These are phyloP conservation scores for Drosophila subobscura DNA, from an alignment of 1,140 invertebrate genomes.

Conservation along the genomic window DNA sequence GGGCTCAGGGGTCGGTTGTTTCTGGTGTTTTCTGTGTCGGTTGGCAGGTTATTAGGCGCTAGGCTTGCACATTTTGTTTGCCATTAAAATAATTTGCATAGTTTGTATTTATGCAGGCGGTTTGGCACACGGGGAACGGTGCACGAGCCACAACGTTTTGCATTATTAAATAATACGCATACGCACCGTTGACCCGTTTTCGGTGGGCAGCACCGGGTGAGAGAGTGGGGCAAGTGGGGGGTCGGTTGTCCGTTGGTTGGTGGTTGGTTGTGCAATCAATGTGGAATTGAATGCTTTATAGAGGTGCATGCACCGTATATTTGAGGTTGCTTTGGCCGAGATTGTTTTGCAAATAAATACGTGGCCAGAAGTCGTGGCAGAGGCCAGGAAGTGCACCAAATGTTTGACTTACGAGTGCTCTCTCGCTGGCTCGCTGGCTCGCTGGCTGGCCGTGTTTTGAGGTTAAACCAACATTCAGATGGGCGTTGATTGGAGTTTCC, in stretches of 20 bases:
- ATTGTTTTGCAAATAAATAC: slow-evolving; percentile 34
- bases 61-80: slow-evolving; percentile 59
- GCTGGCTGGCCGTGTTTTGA: not conserved
- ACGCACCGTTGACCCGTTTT: slow-evolving; percentile 68
- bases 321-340: slow-evolving; percentile 23
- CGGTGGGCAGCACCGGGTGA: not conserved
- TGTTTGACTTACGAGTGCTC: slow-evolving; percentile 19
- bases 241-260: not conserved
- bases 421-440: too few species aligned
- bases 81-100: slow-evolving; percentile 75
- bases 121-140: slow-evolving; percentile 13
- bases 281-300: slow-evolving; percentile 42
- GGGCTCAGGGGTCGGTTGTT: not conserved
- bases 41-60: slow-evolving; percentile 62
- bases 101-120: slow-evolving; percentile 60
- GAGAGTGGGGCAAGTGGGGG: too few species aligned
- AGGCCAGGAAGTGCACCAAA: slow-evolving; percentile 17
- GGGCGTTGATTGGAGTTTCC: too few species aligned
- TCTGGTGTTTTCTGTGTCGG: slow-evolving; percentile 25
- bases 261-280: slow-evolving; percentile 25
- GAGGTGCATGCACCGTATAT: slow-evolving; percentile 27
- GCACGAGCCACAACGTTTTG: slow-evolving; percentile 49
- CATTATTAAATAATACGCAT: slow-evolving; percentile 72
- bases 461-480: not conserved
- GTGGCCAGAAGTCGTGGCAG: not conserved